Conservation (phyloP, 1,140 invertebrate species). For the Drosophila ficusphila region DNA sequence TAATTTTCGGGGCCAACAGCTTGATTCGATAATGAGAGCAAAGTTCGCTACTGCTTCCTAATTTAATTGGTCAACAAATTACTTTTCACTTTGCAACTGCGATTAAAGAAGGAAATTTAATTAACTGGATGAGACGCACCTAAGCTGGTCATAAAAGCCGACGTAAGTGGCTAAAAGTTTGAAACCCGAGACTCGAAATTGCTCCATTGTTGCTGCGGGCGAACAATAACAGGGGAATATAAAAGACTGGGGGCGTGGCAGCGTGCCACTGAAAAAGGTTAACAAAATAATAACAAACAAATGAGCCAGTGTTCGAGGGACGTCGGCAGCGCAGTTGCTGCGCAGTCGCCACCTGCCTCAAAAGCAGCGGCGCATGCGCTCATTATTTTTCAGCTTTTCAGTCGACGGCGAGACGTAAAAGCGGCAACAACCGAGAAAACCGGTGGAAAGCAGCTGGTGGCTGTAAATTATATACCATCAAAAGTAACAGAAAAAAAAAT, state of each 20-base stretch:
- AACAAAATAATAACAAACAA: slow-evolving; percentile 51
- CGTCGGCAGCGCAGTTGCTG: slow-evolving; percentile 15
- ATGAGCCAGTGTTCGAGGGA: neutral
- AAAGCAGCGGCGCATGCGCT: slow-evolving; percentile 47
- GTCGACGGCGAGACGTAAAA: slow-evolving; percentile 63
- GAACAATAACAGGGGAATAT: slow-evolving; percentile 9
- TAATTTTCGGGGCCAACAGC: slow-evolving; percentile 8
- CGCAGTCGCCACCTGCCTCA: slow-evolving; percentile 31
- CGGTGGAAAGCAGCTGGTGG: neutral
- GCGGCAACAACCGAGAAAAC: slow-evolving; percentile 55
- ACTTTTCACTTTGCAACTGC: slow-evolving; percentile 67
- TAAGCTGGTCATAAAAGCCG: slow-evolving; percentile 1
- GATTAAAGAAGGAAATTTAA: slow-evolving; percentile 58
- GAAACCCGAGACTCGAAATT: slow-evolving; percentile 43
- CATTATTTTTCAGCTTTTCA: slow-evolving; percentile 29
- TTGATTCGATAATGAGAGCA: slow-evolving; percentile 25
- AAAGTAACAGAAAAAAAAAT: neutral
- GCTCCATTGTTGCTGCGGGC: slow-evolving; percentile 33
- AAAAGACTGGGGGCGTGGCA: neutral
- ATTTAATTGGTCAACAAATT: slow-evolving; percentile 67
- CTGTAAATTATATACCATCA: neutral
- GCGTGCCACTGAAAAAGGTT: slow-evolving; percentile 54
- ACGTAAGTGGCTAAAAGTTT: slow-evolving; percentile 52
- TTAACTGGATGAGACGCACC: slow-evolving; percentile 26
- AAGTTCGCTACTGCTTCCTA: slow-evolving; percentile 15